phyloP scores from a whole-genome alignment of 2,113 vertebrate species.

The Dasyprocta punctata region DNA sequence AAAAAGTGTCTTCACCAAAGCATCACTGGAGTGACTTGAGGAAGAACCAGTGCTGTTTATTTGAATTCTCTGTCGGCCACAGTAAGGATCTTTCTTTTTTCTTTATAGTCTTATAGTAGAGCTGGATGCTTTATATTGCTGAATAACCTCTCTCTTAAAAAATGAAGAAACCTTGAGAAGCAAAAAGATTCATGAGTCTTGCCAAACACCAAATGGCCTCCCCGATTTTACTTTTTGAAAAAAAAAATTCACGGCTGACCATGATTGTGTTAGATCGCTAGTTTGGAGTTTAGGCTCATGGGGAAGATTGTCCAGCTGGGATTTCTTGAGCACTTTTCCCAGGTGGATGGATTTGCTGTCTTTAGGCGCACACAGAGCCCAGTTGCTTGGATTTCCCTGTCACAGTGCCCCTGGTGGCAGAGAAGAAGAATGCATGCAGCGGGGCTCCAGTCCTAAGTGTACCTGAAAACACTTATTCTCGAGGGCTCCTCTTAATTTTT shows the following conservation, averaged over 20 bases:
- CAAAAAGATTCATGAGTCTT: not conserved
- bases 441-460: too few relatives aligned
- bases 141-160: not conserved
- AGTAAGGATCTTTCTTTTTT: conserved; percentile 19
- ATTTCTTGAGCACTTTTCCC: not conserved
- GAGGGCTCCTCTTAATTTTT: not conserved
- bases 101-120: not conserved
- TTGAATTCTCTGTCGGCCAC: not conserved
- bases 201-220: not conserved
- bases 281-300: not conserved
- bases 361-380: not conserved
- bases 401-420: not conserved
- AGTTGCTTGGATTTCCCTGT: not conserved
- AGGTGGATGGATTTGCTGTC: not conserved
- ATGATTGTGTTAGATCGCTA: not conserved
- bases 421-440: not conserved
- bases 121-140: not conserved
- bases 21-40: not conserved
- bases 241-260: not conserved
- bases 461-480: not conserved
- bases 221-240: not conserved
- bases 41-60: not conserved
- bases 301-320: not conserved
- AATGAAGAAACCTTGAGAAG: conserved; percentile 26
- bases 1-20: not conserved